Evolutionary conservation across 2,888 invertebrate species (phyloP), one percentile per base, ranked within the genome.

Genomic region (Aplocera efformata): DNA sequence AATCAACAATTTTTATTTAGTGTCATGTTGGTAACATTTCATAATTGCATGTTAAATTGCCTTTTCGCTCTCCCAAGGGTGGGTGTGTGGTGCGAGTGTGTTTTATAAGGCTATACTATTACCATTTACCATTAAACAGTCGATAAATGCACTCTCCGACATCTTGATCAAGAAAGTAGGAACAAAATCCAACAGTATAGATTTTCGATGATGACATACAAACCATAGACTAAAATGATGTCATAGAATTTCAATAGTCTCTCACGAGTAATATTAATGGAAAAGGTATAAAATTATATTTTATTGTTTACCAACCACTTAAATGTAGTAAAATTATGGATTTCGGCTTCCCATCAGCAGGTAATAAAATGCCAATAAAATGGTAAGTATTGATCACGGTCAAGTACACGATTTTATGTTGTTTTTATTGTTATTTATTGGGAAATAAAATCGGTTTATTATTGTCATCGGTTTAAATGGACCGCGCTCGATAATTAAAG

Each of bases 401-500:
- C 69, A 67, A 79, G 71, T 81, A 74, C 80, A 78, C 83, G 85
- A 85, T 85, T 86, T 85, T 77, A 86, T 82, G 79, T 72, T 71
- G 61, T 77, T 88, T 86, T 85, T 85, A 85, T 81, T 75, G 83
- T 84, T 84, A 85, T 88, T 88, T 84, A 85, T 86, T 64, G 79
- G 57, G 67, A 53, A 76, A 82, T 84, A 84, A 86, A 86, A 83
- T 61, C 60, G 72, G 76, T 82, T 82, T 79, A 77, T 83, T 72
- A 75, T 77, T 81, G 79, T 79, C 77, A 78, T 76, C 76, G 73
- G 71, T 64, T 73, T 63, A 53, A 63, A 63, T 62, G 68, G 62
- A 60, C 60, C 60, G 61, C 64, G 60, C 42, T 38, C 32, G 53
- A 53, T 56, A 54, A 56, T 58, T 56, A 53, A 56, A 56, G 48